Evolutionary conservation across 2,797 vertebrate genomes (phyloP).

Genomic region (Apodemus agrarius): DNA sequence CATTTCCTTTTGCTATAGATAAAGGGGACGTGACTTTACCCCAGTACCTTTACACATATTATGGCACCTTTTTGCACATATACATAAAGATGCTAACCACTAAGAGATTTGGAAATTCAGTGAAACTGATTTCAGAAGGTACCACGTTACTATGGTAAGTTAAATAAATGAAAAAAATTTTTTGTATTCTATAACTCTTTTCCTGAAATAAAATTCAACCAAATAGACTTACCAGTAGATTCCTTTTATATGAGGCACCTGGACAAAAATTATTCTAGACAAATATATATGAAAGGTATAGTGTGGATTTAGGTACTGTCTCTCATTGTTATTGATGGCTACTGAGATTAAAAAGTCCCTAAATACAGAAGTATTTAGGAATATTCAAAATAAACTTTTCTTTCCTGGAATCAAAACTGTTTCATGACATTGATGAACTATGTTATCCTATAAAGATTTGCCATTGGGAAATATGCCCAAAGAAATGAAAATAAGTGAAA

Average conservation of each 20-base stretch:
- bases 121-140: slow-evolving; percentile 34
- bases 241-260: slow-evolving; percentile 21
- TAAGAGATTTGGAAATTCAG: slow-evolving; percentile 27
- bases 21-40: not conserved
- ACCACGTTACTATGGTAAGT: not conserved
- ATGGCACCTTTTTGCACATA: not conserved
- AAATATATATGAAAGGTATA: not conserved
- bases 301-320: not conserved
- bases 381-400: slow-evolving; percentile 53
- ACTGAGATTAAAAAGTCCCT: not conserved
- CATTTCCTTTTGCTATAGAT: slow-evolving; percentile 4
- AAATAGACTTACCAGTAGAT: not conserved
- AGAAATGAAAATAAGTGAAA: slow-evolving; percentile 50
- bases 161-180: not conserved
- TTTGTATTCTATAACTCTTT: not conserved
- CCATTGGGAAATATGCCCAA: slow-evolving; percentile 8
- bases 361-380: not conserved
- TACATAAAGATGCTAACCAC: not conserved
- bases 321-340: not conserved
- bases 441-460: slow-evolving; percentile 35
- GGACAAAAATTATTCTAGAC: slow-evolving; percentile 14
- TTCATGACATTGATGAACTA: not conserved
- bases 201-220: slow-evolving; percentile 39
- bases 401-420: slow-evolving; percentile 38
- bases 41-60: not conserved